phyloP scores from a whole-genome alignment of 2,888 invertebrate genomes.

The Mesochorus sp. region DNA sequence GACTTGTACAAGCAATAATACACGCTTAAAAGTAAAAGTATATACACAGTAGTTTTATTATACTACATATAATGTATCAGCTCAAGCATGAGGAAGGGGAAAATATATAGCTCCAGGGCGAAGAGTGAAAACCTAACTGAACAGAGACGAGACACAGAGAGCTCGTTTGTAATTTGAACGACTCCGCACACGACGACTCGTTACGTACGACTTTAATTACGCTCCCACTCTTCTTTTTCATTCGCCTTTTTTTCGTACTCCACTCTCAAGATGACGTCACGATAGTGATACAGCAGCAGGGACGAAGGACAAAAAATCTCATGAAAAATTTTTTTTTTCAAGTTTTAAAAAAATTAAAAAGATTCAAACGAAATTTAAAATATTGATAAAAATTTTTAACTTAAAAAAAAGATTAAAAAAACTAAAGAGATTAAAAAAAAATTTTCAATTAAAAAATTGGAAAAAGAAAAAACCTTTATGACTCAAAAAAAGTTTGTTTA shows the following conservation, averaged over 20 bases:
- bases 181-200: conserved; percentile 43
- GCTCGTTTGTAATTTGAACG: conserved; percentile 38
- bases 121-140: conserved; percentile 22
- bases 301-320: not conserved
- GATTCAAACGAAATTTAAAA: not conserved
- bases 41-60: conserved; percentile 13
- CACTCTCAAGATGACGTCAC: conserved; percentile 5
- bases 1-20: not conserved
- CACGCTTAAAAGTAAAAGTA: not conserved
- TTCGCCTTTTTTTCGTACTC: not conserved
- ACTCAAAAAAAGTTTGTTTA: no score
- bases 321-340: no score
- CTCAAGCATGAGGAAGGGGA: not conserved
- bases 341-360: not conserved
- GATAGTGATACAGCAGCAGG: not conserved
- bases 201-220: conserved; percentile 53
- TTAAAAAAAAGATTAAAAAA: no score
- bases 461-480: no score
- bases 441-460: no score
- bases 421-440: no score
- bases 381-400: no score
- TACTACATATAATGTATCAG: not conserved
- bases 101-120: conserved; percentile 5
- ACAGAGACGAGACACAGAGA: conserved; percentile 10
- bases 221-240: conserved; percentile 21